A percentile compares a stretch with the other conserved stretches of the same genome.
phyloP scores from a whole-genome alignment of 2,888 invertebrate species.

The Cotesia congregata region DNA sequence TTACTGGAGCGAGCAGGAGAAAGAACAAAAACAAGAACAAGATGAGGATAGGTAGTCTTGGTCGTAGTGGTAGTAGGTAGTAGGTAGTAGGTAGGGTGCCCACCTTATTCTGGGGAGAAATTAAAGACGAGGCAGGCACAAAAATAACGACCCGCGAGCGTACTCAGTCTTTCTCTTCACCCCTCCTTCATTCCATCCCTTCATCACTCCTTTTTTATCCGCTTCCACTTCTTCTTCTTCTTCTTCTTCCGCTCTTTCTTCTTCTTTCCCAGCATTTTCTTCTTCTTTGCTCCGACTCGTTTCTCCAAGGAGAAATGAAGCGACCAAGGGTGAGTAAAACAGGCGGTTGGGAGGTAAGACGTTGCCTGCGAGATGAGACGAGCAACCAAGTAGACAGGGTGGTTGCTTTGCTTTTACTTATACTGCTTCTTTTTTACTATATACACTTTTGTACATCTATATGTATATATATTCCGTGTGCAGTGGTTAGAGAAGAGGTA shows the following conservation, averaged over 20 bases:
- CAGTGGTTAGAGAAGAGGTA: constrained; percentile 45
- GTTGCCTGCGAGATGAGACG: constrained; percentile 36
- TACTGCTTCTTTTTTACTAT: neutral
- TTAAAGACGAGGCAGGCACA: constrained; percentile 71
- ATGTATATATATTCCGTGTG: constrained; percentile 15
- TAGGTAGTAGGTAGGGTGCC: constrained; percentile 25
- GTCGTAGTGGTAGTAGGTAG: constrained; percentile 8
- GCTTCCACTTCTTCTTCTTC: constrained; percentile 34
- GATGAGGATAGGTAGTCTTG: constrained; percentile 36
- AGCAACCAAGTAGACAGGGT: constrained; percentile 29
- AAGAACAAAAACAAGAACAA: constrained; percentile 37
- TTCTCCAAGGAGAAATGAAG: constrained; percentile 53
- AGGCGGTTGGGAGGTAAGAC: constrained; percentile 11
- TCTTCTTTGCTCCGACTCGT: constrained; percentile 37
- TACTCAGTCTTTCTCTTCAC: constrained; percentile 38
- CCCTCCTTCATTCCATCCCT: constrained; percentile 34
- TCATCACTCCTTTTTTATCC: constrained; percentile 40
- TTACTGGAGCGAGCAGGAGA: constrained; percentile 25
- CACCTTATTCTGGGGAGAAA: constrained; percentile 59
- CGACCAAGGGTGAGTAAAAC: constrained; percentile 22
- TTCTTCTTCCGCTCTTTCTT: constrained; percentile 33
- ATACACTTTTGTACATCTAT: neutral
- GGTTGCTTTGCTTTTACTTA: constrained; percentile 1
- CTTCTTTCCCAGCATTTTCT: constrained; percentile 39
- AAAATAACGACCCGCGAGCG: constrained; percentile 68